phyloP scores from a whole-genome alignment of 2,888 invertebrate species.

The Cosmia trapezina region DNA sequence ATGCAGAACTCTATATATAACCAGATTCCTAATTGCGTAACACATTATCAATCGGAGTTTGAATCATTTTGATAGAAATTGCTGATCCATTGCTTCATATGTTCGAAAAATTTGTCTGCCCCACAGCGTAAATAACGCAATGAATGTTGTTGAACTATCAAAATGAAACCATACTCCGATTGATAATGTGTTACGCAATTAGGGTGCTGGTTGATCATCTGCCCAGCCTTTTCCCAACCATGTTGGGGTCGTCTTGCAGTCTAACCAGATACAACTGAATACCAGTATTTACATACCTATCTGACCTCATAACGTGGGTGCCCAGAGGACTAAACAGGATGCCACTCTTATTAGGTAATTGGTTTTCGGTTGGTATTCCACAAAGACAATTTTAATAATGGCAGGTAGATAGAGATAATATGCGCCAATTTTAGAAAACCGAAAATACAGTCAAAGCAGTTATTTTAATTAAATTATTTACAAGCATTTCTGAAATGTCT shows the following conservation, averaged over 20 bases:
- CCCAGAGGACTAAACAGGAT: not conserved
- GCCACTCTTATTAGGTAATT: not conserved
- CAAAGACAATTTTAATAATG: not conserved
- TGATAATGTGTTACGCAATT: no score
- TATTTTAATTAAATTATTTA: slow-evolving; percentile 2
- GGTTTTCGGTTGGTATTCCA: not conserved
- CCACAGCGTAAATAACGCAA: no score
- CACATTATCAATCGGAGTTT: no score
- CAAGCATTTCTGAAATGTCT: not conserved
- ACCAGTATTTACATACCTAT: not conserved
- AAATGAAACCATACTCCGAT: no score
- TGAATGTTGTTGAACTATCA: no score
- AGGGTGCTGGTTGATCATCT: no score
- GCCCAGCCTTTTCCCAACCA: no score
- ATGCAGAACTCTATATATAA: no score
- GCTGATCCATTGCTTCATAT: no score
- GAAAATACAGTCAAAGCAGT: not conserved
- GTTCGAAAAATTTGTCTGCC: no score
- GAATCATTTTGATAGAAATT: no score
- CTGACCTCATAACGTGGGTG: not conserved
- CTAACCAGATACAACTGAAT: not conserved
- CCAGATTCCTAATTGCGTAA: no score
- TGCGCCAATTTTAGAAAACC: not conserved
- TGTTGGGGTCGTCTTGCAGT: not conserved
- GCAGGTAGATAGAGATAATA: not conserved